These are phyloP conservation scores for Drosophila tsacasi DNA, from an alignment of 1,140 invertebrate genomes.

Conservation along the genomic window DNA sequence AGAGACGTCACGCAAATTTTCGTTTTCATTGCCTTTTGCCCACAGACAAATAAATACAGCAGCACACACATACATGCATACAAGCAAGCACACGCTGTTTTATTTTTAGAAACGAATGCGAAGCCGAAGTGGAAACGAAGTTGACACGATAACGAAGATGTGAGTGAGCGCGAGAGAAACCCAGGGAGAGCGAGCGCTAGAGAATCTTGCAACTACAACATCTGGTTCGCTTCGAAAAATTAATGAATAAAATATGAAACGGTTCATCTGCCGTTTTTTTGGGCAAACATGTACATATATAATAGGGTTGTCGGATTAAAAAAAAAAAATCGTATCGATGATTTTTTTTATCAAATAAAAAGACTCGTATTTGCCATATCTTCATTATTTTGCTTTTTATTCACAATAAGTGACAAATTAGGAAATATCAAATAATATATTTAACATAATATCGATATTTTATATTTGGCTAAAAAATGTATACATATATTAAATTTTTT, in stretches of 20 bases:
- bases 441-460: too few relatives aligned
- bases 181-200: slow-evolving; percentile 12
- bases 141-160: slow-evolving; percentile 18
- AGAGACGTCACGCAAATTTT: slow-evolving; percentile 85
- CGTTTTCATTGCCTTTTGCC: slow-evolving; percentile 83
- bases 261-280: slow-evolving; percentile 14
- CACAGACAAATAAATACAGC: slow-evolving; percentile 65
- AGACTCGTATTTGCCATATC: too few relatives aligned
- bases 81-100: slow-evolving; percentile 56
- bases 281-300: not conserved
- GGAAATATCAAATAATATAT: too few relatives aligned
- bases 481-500: too few relatives aligned
- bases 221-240: slow-evolving; percentile 34
- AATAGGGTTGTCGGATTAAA: too few relatives aligned
- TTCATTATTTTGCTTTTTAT: too few relatives aligned
- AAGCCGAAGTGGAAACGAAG: slow-evolving; percentile 51
- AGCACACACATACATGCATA: slow-evolving; percentile 23
- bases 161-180: slow-evolving; percentile 26
- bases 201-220: slow-evolving; percentile 17
- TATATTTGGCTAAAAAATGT: too few relatives aligned
- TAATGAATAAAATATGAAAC: slow-evolving; percentile 36
- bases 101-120: slow-evolving; percentile 72
- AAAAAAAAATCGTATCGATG: too few relatives aligned
- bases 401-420: too few relatives aligned
- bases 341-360: too few relatives aligned